Evolutionary conservation across 2,888 invertebrate genomes (phyloP), one percentile per base, ranked within the genome.

Genomic region (Leptogaster cylindrica): DNA sequence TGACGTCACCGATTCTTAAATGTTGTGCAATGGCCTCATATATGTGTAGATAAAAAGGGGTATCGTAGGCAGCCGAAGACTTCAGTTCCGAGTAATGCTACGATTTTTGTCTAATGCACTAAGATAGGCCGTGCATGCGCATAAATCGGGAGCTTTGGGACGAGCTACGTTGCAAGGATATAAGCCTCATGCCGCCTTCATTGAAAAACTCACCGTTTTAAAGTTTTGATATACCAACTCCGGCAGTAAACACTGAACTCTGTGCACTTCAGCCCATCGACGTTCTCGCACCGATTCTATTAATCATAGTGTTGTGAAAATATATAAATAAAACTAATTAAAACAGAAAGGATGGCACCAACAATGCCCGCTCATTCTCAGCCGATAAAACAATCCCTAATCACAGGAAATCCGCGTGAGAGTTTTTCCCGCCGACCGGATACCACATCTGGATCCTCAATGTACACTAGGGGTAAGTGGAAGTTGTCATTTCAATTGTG

Each of bases 381-480:
- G 25, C 71, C 72, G 36, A 72, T 72, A 14, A 72, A 72, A 64
- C 39, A 72, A 12, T 61, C 70, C 48, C 66, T 65, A 3, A 64
- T 64, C 31, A 16, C 46, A 23, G 48, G 31, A 12, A 31, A 16
- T 48, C 68, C 71, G n/a, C 75, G 76, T 68, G 74, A 75, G 55
- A 79, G 77, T 71, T 73, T 74, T 14, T 74, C 76, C 12, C 75
- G 76, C n/a, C 74, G 79, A 33, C 77, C 78, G 68, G 81, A 80
- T 68, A 79, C 79, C 36, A 79, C 78, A 58, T 81, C 81, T 66
- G 79, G 76, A 67, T 77, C 78, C 68, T 79, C 80, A 39, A 77
- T 79, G 74, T 81, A 78, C 58, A 79, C 77, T 74, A 77, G 78
- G 75, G 81, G 80, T 80, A 77, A 77, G 76, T 73, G 63, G 5